Conservation (phyloP, 2,797 vertebrate species). For the Chaunax sp. region DNA sequence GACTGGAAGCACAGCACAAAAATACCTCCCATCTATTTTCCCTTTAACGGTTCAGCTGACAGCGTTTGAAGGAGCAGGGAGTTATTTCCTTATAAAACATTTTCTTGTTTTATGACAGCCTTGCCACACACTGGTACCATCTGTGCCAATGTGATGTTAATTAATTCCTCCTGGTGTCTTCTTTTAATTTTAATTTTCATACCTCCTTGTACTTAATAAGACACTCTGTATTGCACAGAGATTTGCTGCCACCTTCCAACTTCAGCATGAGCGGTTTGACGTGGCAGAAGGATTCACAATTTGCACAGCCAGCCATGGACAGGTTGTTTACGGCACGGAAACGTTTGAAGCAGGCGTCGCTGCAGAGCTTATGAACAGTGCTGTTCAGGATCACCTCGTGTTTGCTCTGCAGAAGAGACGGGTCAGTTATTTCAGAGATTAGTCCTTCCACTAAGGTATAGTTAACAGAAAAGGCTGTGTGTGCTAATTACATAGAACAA, state of each 20-base stretch:
- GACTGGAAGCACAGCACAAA: too few species aligned
- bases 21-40: too few species aligned
- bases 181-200: not conserved
- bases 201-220: slow-evolving; percentile 92
- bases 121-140: too few species aligned
- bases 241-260: slow-evolving; percentile 88
- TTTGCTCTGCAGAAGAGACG: slow-evolving; percentile 83
- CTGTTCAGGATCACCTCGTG: slow-evolving; percentile 95
- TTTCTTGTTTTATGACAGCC: too few species aligned
- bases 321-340: slow-evolving; percentile 93
- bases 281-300: slow-evolving; percentile 90
- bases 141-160: not conserved
- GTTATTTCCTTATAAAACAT: too few species aligned
- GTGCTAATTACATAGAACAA: too few species aligned
- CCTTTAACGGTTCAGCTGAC: too few species aligned
- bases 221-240: slow-evolving; percentile 90
- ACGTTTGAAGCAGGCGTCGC: slow-evolving; percentile 92
- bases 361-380: slow-evolving; percentile 92
- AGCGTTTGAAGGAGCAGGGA: too few species aligned
- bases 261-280: slow-evolving; percentile 88
- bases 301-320: slow-evolving; percentile 92
- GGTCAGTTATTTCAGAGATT: not conserved
- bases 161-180: not conserved
- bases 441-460: not conserved
- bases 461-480: slow-evolving; percentile 1